Conservation (phyloP, 1,140 invertebrate species). For the Hycleus cichorii region DNA sequence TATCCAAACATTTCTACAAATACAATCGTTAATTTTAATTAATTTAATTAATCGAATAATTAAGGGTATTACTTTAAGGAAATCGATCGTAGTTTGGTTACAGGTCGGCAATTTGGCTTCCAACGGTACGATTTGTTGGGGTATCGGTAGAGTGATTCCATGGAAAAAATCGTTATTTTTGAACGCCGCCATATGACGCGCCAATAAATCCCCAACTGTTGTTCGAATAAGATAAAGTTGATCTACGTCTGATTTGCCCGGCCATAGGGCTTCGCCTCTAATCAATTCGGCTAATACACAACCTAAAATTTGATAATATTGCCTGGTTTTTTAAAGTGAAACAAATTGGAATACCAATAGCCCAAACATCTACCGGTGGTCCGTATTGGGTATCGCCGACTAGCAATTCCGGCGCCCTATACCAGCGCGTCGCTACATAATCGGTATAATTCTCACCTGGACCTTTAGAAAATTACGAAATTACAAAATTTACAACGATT, state of each 20-base stretch:
- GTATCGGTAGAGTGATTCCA: slow-evolving; percentile 86
- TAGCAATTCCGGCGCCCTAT: slow-evolving; percentile 90
- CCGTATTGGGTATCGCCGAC: slow-evolving; percentile 97
- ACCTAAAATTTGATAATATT: slow-evolving; percentile 44
- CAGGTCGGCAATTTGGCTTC: slow-evolving; percentile 75
- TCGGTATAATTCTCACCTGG: slow-evolving; percentile 98
- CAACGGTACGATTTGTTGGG: slow-evolving; percentile 69
- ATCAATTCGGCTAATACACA: slow-evolving; percentile 95
- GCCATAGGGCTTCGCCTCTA: slow-evolving; percentile 93
- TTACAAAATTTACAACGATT: not conserved
- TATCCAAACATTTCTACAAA: slow-evolving; percentile 84
- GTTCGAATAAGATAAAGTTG: slow-evolving; percentile 93
- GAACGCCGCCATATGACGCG: slow-evolving; percentile 92
- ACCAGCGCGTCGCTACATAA: slow-evolving; percentile 99
- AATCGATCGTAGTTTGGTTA: slow-evolving; percentile 65
- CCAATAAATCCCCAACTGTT: slow-evolving; percentile 84
- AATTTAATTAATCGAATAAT: not conserved
- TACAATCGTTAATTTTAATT: no score
- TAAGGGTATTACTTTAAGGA: slow-evolving; percentile 63
- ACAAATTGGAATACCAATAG: slow-evolving; percentile 53
- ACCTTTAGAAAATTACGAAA: slow-evolving; percentile 40
- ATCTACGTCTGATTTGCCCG: slow-evolving; percentile 96
- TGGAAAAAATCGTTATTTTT: slow-evolving; percentile 93
- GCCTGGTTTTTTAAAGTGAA: not conserved
- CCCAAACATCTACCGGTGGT: slow-evolving; percentile 96